A percentile compares a stretch with the other conserved stretches of the same genome.
Evolutionary conservation across 1,140 invertebrate species (phyloP).

Genomic region (Myzus persicae): DNA sequence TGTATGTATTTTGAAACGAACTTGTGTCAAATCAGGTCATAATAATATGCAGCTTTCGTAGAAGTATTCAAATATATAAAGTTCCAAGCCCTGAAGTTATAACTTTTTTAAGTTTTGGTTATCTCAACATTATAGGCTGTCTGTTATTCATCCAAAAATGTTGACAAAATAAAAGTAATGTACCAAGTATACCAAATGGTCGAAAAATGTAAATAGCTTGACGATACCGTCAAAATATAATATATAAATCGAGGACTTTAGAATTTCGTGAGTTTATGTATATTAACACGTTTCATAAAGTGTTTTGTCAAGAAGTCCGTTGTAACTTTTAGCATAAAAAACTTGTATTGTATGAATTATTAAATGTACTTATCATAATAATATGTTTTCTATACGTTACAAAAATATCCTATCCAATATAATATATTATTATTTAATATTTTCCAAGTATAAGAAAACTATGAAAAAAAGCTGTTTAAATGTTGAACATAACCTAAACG

Average conservation of each 20-base stretch:
- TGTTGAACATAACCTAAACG: background rate
- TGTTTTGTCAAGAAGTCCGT: background rate
- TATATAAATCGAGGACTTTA: background rate
- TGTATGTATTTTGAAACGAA: background rate
- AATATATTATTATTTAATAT: background rate
- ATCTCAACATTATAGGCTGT: too few relatives aligned
- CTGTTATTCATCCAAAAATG: too few relatives aligned
- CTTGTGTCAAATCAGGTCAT: too few relatives aligned
- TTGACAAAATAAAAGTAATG: too few relatives aligned
- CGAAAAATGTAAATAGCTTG: too few relatives aligned
- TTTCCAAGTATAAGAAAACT: background rate
- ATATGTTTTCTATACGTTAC: background rate
- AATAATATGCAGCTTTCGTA: too few relatives aligned
- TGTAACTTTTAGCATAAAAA: background rate
- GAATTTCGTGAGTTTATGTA: background rate
- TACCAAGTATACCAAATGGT: too few relatives aligned
- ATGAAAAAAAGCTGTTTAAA: background rate
- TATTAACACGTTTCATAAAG: background rate
- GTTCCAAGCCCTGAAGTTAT: too few relatives aligned
- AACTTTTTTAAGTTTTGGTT: too few relatives aligned
- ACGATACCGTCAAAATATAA: too few relatives aligned
- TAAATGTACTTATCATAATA: background rate
- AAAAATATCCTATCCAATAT: background rate
- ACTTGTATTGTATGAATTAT: background rate
- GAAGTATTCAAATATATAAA: too few relatives aligned